Evolutionary conservation across 1,140 invertebrate species (phyloP).

Genomic region (Zaprionus ornatus): DNA sequence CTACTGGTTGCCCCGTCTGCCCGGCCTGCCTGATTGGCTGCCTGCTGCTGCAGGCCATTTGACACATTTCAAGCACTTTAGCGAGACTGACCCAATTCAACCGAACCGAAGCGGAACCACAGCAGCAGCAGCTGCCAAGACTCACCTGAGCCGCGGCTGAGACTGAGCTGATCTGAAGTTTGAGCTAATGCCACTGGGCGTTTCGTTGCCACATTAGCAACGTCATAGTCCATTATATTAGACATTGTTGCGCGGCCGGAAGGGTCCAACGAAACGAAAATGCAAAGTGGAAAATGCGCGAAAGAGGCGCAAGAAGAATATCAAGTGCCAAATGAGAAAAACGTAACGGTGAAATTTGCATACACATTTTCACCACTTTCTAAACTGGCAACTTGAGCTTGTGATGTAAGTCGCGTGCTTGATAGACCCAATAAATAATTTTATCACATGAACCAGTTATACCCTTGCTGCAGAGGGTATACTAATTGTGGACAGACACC

Average conservation of each 20-base stretch:
- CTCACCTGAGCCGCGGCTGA: slow-evolving; percentile 9
- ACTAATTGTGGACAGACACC: no score
- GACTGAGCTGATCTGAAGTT: neutral
- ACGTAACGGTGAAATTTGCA: slow-evolving; percentile 29
- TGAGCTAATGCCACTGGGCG: slow-evolving; percentile 42
- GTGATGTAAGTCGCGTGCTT: neutral
- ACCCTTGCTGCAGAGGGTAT: no score
- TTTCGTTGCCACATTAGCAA: slow-evolving; percentile 63
- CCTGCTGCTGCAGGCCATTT: slow-evolving; percentile 55
- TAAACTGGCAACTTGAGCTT: slow-evolving; percentile 8
- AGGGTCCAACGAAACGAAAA: slow-evolving; percentile 37
- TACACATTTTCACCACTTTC: slow-evolving; percentile 35
- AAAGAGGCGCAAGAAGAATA: slow-evolving; percentile 19
- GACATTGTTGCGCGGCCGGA: slow-evolving; percentile 29
- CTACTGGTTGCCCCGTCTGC: slow-evolving; percentile 33
- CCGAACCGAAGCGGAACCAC: neutral
- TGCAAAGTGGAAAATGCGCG: slow-evolving; percentile 13
- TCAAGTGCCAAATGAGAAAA: neutral
- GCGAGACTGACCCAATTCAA: slow-evolving; percentile 68
- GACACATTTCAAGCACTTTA: slow-evolving; percentile 69
- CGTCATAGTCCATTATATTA: slow-evolving; percentile 43
- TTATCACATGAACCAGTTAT: neutral
- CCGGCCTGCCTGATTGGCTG: slow-evolving; percentile 28
- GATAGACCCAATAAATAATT: slow-evolving; percentile 6
- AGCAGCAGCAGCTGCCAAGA: slow-evolving; percentile 27